These are phyloP conservation scores for Siphlonurus alternatus DNA, from an alignment of 2,888 invertebrate genomes.

Conservation along the genomic window DNA sequence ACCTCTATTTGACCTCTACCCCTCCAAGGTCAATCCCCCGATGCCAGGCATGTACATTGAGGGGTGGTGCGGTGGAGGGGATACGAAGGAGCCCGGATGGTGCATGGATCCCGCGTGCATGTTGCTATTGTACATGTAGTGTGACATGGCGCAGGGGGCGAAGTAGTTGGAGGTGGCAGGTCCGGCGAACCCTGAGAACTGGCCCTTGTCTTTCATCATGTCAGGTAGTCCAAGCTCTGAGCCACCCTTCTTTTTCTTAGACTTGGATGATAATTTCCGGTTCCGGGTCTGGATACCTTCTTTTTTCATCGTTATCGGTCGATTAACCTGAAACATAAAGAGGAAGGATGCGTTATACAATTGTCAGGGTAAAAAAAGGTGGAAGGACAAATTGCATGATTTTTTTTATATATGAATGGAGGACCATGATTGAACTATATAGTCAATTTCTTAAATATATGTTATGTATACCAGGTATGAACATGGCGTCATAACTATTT, in stretches of 20 bases:
- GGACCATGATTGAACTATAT: too few species aligned
- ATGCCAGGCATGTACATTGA: not conserved
- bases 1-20: not conserved
- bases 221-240: conserved; percentile 56
- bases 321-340: conserved; percentile 64
- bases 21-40: not conserved
- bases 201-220: conserved; percentile 53
- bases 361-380: too few species aligned
- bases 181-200: not conserved
- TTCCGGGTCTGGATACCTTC: conserved; percentile 99
- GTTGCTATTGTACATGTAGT: conserved; percentile 26
- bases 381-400: too few species aligned
- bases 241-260: conserved; percentile 92
- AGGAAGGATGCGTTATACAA: not conserved
- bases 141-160: conserved; percentile 30
- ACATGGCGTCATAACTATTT: too few species aligned
- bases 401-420: too few species aligned
- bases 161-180: conserved; percentile 14
- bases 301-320: conserved; percentile 99
- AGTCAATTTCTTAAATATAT: too few species aligned
- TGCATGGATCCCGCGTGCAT: conserved; percentile 11
- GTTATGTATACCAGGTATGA: too few species aligned
- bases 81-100: not conserved
- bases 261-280: conserved; percentile 92
- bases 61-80: not conserved